These are phyloP conservation scores for Trogon melanurus DNA, from an alignment of 2,113 vertebrate genomes.

Conservation along the genomic window DNA sequence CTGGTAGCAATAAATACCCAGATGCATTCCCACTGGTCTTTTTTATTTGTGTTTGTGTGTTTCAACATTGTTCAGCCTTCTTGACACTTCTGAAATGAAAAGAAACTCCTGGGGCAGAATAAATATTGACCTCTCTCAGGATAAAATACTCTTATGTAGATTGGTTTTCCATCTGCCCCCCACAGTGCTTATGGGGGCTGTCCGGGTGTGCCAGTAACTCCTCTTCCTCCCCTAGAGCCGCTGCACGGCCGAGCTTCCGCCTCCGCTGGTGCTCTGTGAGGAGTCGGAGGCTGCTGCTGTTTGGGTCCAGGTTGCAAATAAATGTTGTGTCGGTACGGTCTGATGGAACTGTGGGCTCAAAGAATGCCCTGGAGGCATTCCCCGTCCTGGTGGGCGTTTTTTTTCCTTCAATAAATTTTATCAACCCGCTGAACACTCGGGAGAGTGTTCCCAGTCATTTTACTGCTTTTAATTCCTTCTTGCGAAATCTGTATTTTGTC, in stretches of 20 bases:
- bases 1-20: background rate
- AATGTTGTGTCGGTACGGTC: background rate
- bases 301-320: background rate
- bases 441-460: background rate
- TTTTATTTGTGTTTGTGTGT: background rate
- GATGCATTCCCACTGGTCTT: background rate
- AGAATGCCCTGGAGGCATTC: background rate
- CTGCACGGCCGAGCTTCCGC: background rate
- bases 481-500: background rate
- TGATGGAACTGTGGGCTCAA: background rate
- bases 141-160: background rate
- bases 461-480: background rate
- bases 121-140: background rate
- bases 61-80: background rate
- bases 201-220: background rate
- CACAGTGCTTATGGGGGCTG: fast-evolving
- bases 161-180: background rate
- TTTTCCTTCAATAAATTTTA: background rate
- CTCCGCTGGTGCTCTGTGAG: too few relatives aligned
- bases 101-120: background rate
- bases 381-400: background rate
- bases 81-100: background rate
- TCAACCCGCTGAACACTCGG: background rate
- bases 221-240: fast-evolving
- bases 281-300: background rate